phyloP scores from a whole-genome alignment of 2,113 vertebrate genomes.

The Trematomus loennbergii region DNA sequence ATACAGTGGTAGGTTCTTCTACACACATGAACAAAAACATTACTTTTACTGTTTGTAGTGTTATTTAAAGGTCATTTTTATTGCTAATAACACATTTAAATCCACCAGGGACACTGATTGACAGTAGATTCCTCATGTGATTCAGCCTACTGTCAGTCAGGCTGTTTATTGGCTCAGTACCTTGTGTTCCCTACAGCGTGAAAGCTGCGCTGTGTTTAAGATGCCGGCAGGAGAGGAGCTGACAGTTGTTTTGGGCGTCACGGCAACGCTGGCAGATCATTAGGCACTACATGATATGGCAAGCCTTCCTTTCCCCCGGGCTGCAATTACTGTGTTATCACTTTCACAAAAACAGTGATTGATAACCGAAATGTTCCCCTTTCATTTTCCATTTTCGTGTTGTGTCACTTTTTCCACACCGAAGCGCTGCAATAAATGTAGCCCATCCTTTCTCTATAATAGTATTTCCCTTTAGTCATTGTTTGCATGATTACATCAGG shows the following conservation, averaged over 20 bases:
- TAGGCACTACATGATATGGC: conserved; percentile 7
- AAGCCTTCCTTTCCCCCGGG: conserved; percentile 10
- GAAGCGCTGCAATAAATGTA: not conserved
- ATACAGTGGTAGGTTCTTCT: too few species aligned
- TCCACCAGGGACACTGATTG: not conserved
- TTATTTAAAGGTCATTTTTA: too few species aligned
- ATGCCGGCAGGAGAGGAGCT: conserved; percentile 50
- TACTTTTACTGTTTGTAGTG: too few species aligned
- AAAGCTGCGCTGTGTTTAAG: conserved; percentile 33
- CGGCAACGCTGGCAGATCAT: conserved; percentile 5
- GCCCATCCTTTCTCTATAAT: not conserved
- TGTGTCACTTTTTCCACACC: conserved; percentile 10
- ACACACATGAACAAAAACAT: too few species aligned
- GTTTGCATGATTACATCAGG: not conserved
- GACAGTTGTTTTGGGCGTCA: conserved; percentile 41
- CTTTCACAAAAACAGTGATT: conserved; percentile 18
- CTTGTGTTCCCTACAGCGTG: conserved; percentile 22
- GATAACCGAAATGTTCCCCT: conserved; percentile 11
- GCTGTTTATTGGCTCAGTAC: not conserved
- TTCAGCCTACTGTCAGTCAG: conserved; percentile 1
- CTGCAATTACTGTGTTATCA: conserved; percentile 14
- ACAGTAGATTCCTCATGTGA: not conserved
- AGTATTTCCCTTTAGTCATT: not conserved
- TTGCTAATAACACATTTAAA: not conserved
- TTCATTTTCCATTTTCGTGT: conserved; percentile 2